Evolutionary conservation across 2,113 vertebrate genomes (phyloP), one percentile per base, ranked within the genome.

Genomic region (Oryctolagus cuniculus): DNA sequence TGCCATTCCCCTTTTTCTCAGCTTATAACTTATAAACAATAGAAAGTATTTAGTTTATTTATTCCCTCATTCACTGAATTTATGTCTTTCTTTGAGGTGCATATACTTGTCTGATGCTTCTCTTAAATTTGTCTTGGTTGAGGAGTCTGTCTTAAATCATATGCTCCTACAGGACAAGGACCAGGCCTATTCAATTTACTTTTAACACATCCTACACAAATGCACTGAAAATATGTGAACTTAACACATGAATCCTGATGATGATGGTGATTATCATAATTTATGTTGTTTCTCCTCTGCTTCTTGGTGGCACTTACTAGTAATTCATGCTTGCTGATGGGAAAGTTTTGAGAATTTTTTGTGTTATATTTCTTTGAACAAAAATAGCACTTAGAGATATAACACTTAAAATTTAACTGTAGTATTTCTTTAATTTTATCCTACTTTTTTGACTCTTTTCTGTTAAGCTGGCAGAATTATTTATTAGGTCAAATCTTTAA

Each of bases 361-460:
- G 53, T 83, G 53, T 94, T 49, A 72, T 49, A 82, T 95, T 95
- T 97, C 78, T 89, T 94, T 81, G 61, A 96, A 73, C 24, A 92
- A 87, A 95, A 96, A 61, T 80, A 64, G 31, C 87, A 34, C 19
- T 74, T 58, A 13, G 81, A 89, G 38, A 82, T n/a, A 95, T 74
- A 95, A 84, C 92, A 27, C 55, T 92, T 89, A 90, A 87, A 51
- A 93, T 63, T 91, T 95, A 94, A 72, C 29, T 84, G 31, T 4
- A 89, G 16, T 80, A 93, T 82, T 93, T 44, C 31, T 96, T 96
- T 83, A 94, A 92, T 89, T 97, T 95, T 53, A 96, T 89, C 44
- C 77, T 24, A 61, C 72, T 95, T 81, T 25, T 89, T 80, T 95
- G 86, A 34, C 75, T 93, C 11, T 88, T 84, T 86, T 92, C 70